Conservation (phyloP, 2,888 invertebrate species). For the Octodonta nipae region DNA sequence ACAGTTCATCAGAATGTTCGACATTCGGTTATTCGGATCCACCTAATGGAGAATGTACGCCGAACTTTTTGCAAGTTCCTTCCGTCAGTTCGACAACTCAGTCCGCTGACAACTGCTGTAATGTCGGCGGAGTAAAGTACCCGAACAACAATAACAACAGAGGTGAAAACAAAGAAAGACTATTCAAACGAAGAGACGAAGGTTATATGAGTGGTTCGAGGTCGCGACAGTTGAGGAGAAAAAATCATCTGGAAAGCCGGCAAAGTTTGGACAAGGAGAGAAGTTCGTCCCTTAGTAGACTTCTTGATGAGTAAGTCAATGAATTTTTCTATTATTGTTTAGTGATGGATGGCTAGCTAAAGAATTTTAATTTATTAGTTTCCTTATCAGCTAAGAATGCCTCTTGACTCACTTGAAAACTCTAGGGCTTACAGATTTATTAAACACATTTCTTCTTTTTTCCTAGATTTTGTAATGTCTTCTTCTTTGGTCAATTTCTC, state of each 20-base stretch:
- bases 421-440: too few species aligned
- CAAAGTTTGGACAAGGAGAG: slow-evolving; percentile 54
- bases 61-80: slow-evolving; percentile 6
- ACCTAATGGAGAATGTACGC: slow-evolving; percentile 16
- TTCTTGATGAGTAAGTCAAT: slow-evolving; percentile 55
- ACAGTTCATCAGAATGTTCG: slow-evolving; percentile 16
- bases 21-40: slow-evolving; percentile 25
- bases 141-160: slow-evolving; percentile 5
- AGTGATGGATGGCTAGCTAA: background rate
- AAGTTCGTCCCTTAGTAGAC: slow-evolving; percentile 73
- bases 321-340: slow-evolving; percentile 3
- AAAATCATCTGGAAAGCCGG: slow-evolving; percentile 35
- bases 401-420: too few species aligned
- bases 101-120: slow-evolving; percentile 2
- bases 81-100: too few species aligned
- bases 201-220: slow-evolving; percentile 50
- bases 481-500: too few species aligned
- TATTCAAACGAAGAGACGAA: slow-evolving; percentile 45
- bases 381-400: too few species aligned
- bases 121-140: background rate
- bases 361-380: too few species aligned
- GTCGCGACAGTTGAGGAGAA: slow-evolving; percentile 46
- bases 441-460: too few species aligned
- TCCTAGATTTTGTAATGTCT: too few species aligned
- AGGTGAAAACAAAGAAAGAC: slow-evolving; percentile 33